Conservation (phyloP, 2,113 vertebrate genomes). For the Cryptomyrus ogoouensis region DNA sequence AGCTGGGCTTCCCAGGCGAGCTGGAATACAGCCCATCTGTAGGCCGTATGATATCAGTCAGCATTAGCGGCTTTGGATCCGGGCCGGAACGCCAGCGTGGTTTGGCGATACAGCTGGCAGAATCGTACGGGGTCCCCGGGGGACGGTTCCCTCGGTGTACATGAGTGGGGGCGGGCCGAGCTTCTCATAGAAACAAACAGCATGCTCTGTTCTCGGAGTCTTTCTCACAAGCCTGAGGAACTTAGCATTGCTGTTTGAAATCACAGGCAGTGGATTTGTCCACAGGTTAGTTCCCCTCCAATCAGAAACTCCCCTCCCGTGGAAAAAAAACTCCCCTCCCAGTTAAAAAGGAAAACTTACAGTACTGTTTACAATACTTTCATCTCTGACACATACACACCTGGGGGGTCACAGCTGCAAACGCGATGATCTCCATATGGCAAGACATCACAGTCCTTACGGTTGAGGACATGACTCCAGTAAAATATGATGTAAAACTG, state of each 20-base stretch:
- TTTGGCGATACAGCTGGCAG: neutral
- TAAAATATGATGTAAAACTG: neutral
- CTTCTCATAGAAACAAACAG: neutral
- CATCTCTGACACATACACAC: too few species aligned
- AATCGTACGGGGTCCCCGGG: neutral
- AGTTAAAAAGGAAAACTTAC: too few species aligned
- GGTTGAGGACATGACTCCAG: neutral
- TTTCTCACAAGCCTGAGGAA: neutral
- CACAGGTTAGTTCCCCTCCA: neutral
- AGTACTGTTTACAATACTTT: too few species aligned
- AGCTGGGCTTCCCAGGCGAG: neutral
- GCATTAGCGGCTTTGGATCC: neutral
- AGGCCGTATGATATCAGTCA: neutral
- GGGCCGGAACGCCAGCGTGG: neutral
- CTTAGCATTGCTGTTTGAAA: neutral
- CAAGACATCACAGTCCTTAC: neutral
- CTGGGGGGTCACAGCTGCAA: too few species aligned
- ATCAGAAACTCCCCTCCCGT: neutral
- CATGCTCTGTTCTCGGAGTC: neutral
- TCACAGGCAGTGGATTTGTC: neutral
- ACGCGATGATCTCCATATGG: neutral
- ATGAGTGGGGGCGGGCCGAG: neutral
- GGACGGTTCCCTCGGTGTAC: neutral
- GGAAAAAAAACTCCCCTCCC: too few species aligned
- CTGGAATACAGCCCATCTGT: neutral